phyloP scores from a whole-genome alignment of 2,888 invertebrate genomes.

The Ceratothoa steindachneri region DNA sequence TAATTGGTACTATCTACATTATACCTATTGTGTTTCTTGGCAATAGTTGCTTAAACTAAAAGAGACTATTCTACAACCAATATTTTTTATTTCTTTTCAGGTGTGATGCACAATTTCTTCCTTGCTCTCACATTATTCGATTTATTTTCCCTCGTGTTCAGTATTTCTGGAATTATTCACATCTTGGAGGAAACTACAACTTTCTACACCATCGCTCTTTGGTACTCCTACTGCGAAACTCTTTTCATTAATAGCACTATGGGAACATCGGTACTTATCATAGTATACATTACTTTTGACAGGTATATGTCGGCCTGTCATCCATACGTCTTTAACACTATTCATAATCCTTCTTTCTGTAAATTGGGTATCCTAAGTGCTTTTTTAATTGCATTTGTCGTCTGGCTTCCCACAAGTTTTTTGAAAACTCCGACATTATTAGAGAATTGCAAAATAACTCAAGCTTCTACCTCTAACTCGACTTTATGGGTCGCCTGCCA shows the following conservation, averaged over 20 bases:
- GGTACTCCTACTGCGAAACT: constrained; percentile 56
- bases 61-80: too few species aligned
- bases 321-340: constrained; percentile 52
- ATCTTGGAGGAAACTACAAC: constrained; percentile 19
- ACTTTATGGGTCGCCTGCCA: constrained; percentile 40
- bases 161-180: constrained; percentile 51
- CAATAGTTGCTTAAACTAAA: too few species aligned
- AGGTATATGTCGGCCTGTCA: constrained; percentile 56
- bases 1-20: too few species aligned
- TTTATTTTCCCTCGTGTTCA: constrained; percentile 54
- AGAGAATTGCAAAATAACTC: too few species aligned
- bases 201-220: constrained; percentile 50
- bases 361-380: constrained; percentile 52
- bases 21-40: too few species aligned
- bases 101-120: constrained; percentile 56
- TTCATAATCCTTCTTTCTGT: constrained; percentile 53
- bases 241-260: constrained; percentile 56
- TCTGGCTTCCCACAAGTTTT: constrained; percentile 54
- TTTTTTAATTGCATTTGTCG: constrained; percentile 52
- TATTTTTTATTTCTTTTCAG: constrained; percentile 16
- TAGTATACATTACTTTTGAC: constrained; percentile 56
- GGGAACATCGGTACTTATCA: constrained; percentile 56
- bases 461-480: constrained; percentile 6
- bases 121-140: constrained; percentile 54
- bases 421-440: constrained; percentile 53